Base-by-base conservation (phyloP, 2,113 vertebrate species). In the Platichthys stellatus region DNA sequence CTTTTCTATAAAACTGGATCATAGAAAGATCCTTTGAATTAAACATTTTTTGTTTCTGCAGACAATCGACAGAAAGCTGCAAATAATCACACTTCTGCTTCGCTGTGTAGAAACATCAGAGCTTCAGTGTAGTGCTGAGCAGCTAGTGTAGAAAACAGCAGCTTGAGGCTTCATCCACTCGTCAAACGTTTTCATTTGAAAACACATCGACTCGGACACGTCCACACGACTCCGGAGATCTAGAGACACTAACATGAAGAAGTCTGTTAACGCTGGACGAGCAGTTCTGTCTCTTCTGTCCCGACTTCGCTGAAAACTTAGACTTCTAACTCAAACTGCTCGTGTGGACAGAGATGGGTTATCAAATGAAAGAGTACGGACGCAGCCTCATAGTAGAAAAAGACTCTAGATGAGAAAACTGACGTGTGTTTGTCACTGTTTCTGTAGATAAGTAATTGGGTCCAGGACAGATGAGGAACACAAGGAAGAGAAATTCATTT, bases 401-500 rank as follows among this genome's bases (percentile, higher is more conserved):
- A 10, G 1, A n/a, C 5, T 57, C 59, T 35, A 63, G 49, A 63
- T 17, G 14, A 56, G 49, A 23, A 63, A 62, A 81, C 86, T 92
- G 84, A 92, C 71, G 24, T 43, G 72, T 65, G 63, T 83, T 70
- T 93, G 78, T 92, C 69, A 53, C 76, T 89, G 76, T 94, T 85
- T 92, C 91, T 88, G 72, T 93, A 94, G 93, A 94, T 95, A 74
- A 89, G 76, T 80, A 93, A 92, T 85, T 94, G 93, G 86, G 76
- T 74, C 75, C 72, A 78, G 79, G 82, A 86, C 82, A 72, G 56
- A 78, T 91, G 86, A 85, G 84, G 80, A 92, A 71, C 80, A 87
- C 67, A 69, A 72, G 83, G 57, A 80, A 71, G 72, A 78, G 69
- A 76, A 31, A 86, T 47, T 47, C 45, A 47, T 12, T 47, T 15